These are phyloP conservation scores for Dromas ardeola DNA, from an alignment of 2,113 vertebrate species.

Conservation along the genomic window DNA sequence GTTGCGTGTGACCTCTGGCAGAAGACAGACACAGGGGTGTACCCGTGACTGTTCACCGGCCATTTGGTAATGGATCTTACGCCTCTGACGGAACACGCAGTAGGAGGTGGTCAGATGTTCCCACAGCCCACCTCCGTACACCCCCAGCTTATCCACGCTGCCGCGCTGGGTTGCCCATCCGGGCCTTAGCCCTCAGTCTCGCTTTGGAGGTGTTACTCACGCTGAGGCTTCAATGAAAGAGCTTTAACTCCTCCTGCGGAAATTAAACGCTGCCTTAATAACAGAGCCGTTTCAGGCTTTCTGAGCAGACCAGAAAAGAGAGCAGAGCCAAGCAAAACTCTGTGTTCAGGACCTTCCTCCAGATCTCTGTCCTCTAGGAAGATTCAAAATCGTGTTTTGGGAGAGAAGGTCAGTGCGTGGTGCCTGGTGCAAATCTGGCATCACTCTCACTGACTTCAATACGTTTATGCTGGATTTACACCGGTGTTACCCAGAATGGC, in stretches of 20 bases:
- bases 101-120: neutral
- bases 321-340: neutral
- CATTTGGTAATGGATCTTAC: neutral
- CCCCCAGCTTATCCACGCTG: neutral
- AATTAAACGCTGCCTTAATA: neutral
- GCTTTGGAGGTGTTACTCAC: neutral
- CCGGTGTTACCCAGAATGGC: neutral
- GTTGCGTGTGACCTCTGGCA: neutral
- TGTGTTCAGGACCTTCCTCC: neutral
- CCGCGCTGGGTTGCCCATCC: neutral
- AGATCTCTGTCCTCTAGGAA: neutral
- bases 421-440: neutral
- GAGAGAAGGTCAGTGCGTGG: neutral
- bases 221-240: neutral
- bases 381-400: neutral
- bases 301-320: neutral
- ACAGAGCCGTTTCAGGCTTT: neutral
- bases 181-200: neutral
- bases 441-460: neutral
- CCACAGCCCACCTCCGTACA: neutral
- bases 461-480: neutral
- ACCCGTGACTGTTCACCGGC: neutral
- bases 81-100: neutral
- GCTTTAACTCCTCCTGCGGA: neutral
- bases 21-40: fast-evolving